These are phyloP conservation scores for Hetaerina americana DNA, from an alignment of 1,140 invertebrate species.

Conservation along the genomic window DNA sequence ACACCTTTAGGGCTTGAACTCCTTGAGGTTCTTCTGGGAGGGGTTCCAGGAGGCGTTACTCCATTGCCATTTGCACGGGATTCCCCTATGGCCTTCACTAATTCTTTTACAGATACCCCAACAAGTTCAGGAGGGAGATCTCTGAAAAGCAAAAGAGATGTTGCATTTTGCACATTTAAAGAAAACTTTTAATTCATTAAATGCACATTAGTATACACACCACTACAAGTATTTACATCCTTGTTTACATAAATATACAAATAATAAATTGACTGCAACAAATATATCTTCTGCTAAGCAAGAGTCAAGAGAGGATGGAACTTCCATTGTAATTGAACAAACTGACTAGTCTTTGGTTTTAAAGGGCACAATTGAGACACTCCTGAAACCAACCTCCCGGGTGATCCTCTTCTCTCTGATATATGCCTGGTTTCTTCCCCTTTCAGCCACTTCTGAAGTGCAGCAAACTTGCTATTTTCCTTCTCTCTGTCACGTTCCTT, in stretches of 20 bases:
- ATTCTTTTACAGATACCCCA: constrained; percentile 62
- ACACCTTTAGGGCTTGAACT: constrained; percentile 46
- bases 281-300: too few species aligned
- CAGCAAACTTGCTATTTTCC: constrained; percentile 43
- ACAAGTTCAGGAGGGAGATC: constrained; percentile 50
- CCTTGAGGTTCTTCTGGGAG: constrained; percentile 45
- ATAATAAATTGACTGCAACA: too few species aligned
- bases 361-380: too few species aligned
- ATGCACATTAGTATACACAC: too few species aligned
- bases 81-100: constrained; percentile 67
- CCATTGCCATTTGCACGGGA: constrained; percentile 64
- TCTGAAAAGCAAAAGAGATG: constrained; percentile 18
- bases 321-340: too few species aligned
- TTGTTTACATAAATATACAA: too few species aligned
- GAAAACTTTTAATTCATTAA: too few species aligned
- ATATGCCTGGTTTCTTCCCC: constrained; percentile 36
- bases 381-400: constrained; percentile 27
- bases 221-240: too few species aligned
- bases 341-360: too few species aligned
- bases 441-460: constrained; percentile 56
- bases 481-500: too few species aligned
- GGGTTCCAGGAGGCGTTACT: constrained; percentile 52
- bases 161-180: too few species aligned
- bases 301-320: too few species aligned
- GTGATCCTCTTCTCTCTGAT: constrained; percentile 18